Conservation (phyloP, 2,888 invertebrate species). For the Agonopterix arenella region DNA sequence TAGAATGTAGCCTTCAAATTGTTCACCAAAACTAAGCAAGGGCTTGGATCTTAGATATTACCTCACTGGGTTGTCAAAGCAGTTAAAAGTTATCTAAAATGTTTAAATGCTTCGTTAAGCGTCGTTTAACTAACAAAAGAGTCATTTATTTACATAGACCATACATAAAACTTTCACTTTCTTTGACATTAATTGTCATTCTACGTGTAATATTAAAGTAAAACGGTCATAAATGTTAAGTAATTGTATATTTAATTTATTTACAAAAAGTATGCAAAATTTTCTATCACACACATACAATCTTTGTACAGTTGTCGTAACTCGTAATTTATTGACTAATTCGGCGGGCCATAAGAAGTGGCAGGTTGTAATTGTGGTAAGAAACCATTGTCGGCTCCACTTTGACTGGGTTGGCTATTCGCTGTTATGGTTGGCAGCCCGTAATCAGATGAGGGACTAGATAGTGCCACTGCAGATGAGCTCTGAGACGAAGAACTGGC, state of each 20-base stretch:
- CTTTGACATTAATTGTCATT: neutral
- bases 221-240: neutral
- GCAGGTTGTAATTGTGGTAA: slow-evolving; percentile 51
- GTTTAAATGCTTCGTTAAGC: too few relatives aligned
- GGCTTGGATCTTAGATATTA: too few relatives aligned
- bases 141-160: too few relatives aligned
- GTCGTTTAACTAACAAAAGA: too few relatives aligned
- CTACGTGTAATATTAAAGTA: neutral
- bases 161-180: too few relatives aligned
- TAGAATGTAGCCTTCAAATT: too few relatives aligned
- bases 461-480: slow-evolving; percentile 23
- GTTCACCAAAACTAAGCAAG: too few relatives aligned
- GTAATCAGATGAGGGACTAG: slow-evolving; percentile 30
- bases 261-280: slow-evolving; percentile 20
- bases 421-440: slow-evolving; percentile 33
- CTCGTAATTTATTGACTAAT: slow-evolving; percentile 22
- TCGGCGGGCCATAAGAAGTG: slow-evolving; percentile 49
- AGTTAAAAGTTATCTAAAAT: neutral
- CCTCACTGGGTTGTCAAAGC: too few relatives aligned
- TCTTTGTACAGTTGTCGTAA: neutral
- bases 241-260: slow-evolving; percentile 17
- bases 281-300: slow-evolving; percentile 6
- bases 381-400: slow-evolving; percentile 32
- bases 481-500: slow-evolving; percentile 17
- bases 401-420: slow-evolving; percentile 25